Conservation (phyloP, 2,797 vertebrate species). For the Crypturellus tataupa region DNA sequence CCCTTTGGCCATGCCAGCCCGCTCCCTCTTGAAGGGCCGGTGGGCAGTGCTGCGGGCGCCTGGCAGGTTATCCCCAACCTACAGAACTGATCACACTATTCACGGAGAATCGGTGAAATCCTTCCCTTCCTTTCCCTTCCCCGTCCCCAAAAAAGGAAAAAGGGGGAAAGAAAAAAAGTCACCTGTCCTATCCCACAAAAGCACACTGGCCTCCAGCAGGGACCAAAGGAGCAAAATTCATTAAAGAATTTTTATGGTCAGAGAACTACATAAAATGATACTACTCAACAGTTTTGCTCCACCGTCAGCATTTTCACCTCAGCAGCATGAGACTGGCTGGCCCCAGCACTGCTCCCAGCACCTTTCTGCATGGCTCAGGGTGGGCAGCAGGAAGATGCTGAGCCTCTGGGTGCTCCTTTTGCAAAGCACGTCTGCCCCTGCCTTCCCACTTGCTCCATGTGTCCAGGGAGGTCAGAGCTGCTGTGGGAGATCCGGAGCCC, state of each 20-base stretch:
- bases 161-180: background rate
- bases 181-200: background rate
- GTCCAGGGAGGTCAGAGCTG: background rate
- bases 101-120: background rate
- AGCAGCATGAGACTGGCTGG: background rate
- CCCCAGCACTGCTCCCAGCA: accelerated
- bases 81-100: background rate
- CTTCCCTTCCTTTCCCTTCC: background rate
- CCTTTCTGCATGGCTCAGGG: background rate
- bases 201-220: background rate
- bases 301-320: accelerated
- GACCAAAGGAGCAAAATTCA: background rate
- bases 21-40: background rate
- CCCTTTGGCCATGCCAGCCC: too few species aligned
- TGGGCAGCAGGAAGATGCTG: background rate
- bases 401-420: background rate
- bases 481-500: background rate
- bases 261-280: background rate
- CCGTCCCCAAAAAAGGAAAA: background rate
- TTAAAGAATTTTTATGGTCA: background rate
- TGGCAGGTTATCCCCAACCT: background rate
- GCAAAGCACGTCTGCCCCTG: background rate
- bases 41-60: too few species aligned
- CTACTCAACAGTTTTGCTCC: background rate
- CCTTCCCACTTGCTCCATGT: accelerated